Percentiles rank a stretch among this genome's conserved stretches.
Conservation (phyloP, 2,797 vertebrate genomes). For the Tadarida brasiliensis region DNA sequence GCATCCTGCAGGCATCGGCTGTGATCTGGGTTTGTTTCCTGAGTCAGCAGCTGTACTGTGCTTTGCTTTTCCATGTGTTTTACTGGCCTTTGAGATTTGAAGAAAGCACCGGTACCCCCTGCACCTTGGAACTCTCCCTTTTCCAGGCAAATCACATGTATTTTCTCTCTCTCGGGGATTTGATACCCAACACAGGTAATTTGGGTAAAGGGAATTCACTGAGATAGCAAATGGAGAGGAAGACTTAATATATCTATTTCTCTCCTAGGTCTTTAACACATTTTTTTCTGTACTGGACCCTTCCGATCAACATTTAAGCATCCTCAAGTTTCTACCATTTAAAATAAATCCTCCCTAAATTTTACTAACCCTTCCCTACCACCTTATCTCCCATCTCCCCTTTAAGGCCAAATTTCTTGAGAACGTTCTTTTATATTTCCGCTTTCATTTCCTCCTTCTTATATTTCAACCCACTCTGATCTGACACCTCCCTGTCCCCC, state of each 20-base stretch:
- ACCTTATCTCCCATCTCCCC: neutral
- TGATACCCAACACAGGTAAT: neutral
- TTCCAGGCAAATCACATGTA: neutral
- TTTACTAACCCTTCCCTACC: neutral
- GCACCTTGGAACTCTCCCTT: neutral
- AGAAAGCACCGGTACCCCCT: neutral
- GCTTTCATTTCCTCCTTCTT: neutral
- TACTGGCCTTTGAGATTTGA: neutral
- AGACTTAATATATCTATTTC: neutral
- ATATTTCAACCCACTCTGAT: neutral
- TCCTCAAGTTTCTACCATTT: neutral
- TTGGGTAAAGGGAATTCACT: neutral
- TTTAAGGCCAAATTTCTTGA: neutral
- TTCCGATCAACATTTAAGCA: neutral
- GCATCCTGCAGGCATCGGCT: neutral
- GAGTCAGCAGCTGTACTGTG: neutral
- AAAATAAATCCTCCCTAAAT: neutral
- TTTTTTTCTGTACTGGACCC: neutral
- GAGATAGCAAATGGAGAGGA: neutral
- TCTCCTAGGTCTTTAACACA: neutral
- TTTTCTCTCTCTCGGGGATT: neutral
- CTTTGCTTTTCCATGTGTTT: neutral
- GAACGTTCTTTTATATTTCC: neutral
- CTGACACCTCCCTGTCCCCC: fast-evolving
- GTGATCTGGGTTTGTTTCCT: neutral